Evolutionary conservation across 2,888 invertebrate species (phyloP), one percentile per base, ranked within the genome.

Genomic region (Mimachlamys varia): DNA sequence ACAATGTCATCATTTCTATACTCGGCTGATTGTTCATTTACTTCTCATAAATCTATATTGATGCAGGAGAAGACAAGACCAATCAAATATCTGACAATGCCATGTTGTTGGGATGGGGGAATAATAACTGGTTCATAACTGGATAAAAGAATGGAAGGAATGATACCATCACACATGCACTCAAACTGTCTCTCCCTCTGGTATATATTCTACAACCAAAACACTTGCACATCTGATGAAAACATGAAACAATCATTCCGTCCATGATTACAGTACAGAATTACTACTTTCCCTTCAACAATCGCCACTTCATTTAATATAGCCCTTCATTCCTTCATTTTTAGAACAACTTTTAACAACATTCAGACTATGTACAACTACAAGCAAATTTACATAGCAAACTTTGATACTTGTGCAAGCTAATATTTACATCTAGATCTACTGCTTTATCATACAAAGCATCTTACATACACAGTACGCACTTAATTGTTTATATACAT

Each of bases 241-340:
- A 76, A 76, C 76, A 76, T 76, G 76, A 76, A 76, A 76, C 76
- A 76, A 76, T 76, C 76, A 76, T 76, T 76, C 76, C 13, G 76
- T 76, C 76, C 76, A 76, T 76, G 76, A 76, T 76, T 76, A 33
- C n/a, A 10, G 62, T 62, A 62, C 33, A 22, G 76, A 27, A 27
- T 62, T 58, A 58, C 44, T 58, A 58, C 22, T 58, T 58, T n/a
- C 58, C 76, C 76, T 33, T 76, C 33, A 76, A 76, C 76, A 76
- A 76, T 76, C 76, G 17, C 76, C 10, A 13, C 76, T 33, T 76
- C 76, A 76, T 76, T 76, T 76, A 44, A 62, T 62, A 76, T 76
- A 33, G 15, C 10, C 27, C 33, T 76, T 33, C 76, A 33, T 76
- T 76, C 76, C 76, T 33, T 33, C 27, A n/a, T n/a, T 19, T 58